phyloP scores from a whole-genome alignment of 1,140 invertebrate species.

The Drosophila nigrodunni region DNA sequence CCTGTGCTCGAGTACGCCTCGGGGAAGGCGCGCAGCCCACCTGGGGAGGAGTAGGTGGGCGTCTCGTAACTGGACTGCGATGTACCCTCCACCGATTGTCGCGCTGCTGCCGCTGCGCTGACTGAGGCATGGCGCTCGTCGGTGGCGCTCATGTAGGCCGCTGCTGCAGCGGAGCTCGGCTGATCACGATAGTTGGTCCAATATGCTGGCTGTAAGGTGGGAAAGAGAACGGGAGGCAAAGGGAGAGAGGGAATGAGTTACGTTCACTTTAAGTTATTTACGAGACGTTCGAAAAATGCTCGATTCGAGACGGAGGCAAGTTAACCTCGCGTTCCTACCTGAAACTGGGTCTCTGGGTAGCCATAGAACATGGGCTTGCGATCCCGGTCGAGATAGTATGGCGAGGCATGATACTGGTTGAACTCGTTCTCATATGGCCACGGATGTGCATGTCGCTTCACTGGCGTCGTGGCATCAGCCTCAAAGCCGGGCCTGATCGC shows the following conservation, averaged over 20 bases:
- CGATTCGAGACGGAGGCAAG: conserved; percentile 19
- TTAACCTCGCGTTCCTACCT: conserved; percentile 65
- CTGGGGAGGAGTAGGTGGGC: conserved; percentile 81
- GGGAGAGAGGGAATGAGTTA: conserved; percentile 5
- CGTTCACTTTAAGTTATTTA: conserved; percentile 62
- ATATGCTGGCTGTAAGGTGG: conserved; percentile 49
- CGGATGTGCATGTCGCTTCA: conserved; percentile 82
- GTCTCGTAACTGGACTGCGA: conserved; percentile 84
- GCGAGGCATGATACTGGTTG: conserved; percentile 79
- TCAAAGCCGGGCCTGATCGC: conserved; percentile 84
- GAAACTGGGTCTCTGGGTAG: conserved; percentile 84
- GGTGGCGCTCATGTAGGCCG: conserved; percentile 79
- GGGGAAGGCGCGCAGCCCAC: conserved; percentile 80
- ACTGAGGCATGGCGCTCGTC: conserved; percentile 80
- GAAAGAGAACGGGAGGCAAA: neutral
- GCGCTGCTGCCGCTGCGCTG: conserved; percentile 73
- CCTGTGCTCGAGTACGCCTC: conserved; percentile 84
- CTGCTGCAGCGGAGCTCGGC: conserved; percentile 69
- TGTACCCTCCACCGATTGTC: conserved; percentile 82
- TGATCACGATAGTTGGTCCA: conserved; percentile 84
- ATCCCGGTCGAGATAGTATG: conserved; percentile 82
- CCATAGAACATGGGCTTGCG: conserved; percentile 83
- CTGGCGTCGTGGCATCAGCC: conserved; percentile 77
- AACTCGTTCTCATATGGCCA: conserved; percentile 83
- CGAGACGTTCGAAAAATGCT: conserved; percentile 13